phyloP scores from a whole-genome alignment of 2,888 invertebrate genomes.

The Tortrix viridana region DNA sequence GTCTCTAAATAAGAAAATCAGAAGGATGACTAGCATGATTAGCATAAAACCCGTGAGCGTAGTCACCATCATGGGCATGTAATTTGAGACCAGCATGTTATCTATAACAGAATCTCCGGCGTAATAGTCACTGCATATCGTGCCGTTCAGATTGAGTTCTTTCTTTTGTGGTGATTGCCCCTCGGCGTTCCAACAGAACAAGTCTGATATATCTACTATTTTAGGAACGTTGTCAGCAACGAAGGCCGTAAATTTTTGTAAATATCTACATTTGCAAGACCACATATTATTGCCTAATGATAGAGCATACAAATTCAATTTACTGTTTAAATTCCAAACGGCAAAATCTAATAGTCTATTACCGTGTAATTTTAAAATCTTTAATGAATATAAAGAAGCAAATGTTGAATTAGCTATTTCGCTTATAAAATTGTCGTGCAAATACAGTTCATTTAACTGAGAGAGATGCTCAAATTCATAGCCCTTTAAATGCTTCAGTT shows the following conservation, averaged over 20 bases:
- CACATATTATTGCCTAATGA: constrained; percentile 93
- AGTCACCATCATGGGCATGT: constrained; percentile 92
- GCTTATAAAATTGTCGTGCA: constrained; percentile 92
- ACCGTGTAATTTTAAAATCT: constrained; percentile 91
- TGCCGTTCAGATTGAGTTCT: constrained; percentile 92
- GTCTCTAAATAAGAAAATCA: constrained; percentile 93
- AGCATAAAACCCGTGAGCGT: constrained; percentile 90
- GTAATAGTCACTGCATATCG: constrained; percentile 93
- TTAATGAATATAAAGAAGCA: constrained; percentile 88
- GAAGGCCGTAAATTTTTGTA: constrained; percentile 92
- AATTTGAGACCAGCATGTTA: constrained; percentile 91
- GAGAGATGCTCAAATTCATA: constrained; percentile 93
- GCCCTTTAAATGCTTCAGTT: constrained; percentile 90
- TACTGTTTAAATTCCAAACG: constrained; percentile 88
- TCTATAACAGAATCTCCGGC: constrained; percentile 92
- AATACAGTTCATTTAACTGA: constrained; percentile 91
- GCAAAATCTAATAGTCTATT: constrained; percentile 92
- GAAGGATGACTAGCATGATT: constrained; percentile 89
- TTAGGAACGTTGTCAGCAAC: constrained; percentile 91
- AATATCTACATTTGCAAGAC: constrained; percentile 95
- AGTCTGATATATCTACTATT: constrained; percentile 89
- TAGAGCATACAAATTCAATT: constrained; percentile 87
- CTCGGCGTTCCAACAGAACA: constrained; percentile 91
- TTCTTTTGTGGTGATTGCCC: constrained; percentile 88
- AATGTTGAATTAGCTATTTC: constrained; percentile 92